Evolutionary conservation across 2,888 invertebrate genomes (phyloP), one percentile per base, ranked within the genome.

Genomic region (Cosmorhoe ocellata): DNA sequence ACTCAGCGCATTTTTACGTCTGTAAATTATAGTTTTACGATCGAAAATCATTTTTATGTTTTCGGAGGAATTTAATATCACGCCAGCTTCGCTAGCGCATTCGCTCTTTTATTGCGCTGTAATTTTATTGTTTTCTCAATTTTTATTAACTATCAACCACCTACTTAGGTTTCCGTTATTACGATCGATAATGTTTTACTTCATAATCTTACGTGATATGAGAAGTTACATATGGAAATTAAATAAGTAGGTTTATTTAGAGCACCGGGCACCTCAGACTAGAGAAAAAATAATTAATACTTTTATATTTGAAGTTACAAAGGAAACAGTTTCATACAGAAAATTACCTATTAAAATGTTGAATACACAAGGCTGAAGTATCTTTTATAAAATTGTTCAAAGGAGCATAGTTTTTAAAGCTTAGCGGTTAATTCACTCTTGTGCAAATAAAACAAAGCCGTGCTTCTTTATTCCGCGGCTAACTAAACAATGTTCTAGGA

Each of bases 11-110:
- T 84, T 90, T 86, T 90, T 89, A 90, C 90, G 90, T 88, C 86
- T 90, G 90, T 90, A 90, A 90, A 90, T 89, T 90, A 90, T 90
- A 80, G 84, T 90, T 90, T 90, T 90, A 90, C 87, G 90, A 90
- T 86, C 89, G 84, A 88, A 89, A 90, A 90, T 90, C 85, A 89
- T 89, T 89, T 90, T 89, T 90, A 89, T 89, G 89, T 85, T 89
- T 89, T 88, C 82, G 81, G 76, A 82, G 79, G 89, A 90, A 90
- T 90, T 90, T 89, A 90, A 90, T 90, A 89, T 89, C 87, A 83
- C 85, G 81, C 85, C 81, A 78, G 87, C 86, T 79, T 86, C 81
- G 86, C 84, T 81, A 69, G 86, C 81, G 81, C 89, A 87, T 88
- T 88, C 84, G 79, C 74, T 82, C 75, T 85, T 90, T 90, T 89